Evolutionary conservation across 2,113 vertebrate species (phyloP), one percentile per base, ranked within the genome.

Genomic region (Callithrix jacchus): DNA sequence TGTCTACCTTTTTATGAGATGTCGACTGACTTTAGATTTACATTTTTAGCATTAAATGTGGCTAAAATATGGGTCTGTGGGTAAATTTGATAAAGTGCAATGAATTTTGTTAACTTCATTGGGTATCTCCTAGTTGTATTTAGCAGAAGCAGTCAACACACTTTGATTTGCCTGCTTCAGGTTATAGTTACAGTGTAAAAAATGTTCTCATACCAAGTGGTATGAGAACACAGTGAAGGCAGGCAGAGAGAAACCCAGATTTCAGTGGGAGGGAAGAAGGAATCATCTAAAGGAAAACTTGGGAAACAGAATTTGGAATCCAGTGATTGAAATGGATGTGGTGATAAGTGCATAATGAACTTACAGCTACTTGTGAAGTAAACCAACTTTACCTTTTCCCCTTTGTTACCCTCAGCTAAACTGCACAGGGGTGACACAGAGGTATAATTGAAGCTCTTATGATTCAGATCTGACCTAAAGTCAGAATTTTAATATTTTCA

Each of bases 81-180:
- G 61, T 94, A 80, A 73, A 83, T 89, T 88, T 89, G 76, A 61
- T 91, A 90, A 89, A 73, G 11, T 54, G 74, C 42, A 80, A 23
- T 71, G 92, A 90, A 35, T 90, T 66, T 84, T 82, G 10, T 91
- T 91, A 74, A 82, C 58, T 66, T 92, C 83, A 81, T 68, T 81
- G 32, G 2, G 13, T 71, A 20, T 37, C 42, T 91, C n/a, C 30
- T 88, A 93, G 56, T 64, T 12, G 30, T 13, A 64, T 87, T 93
- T 91, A 93, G 32, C 6, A 86, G 54, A 84, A 91, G 82, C n/a
- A 71, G 13, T 58, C 25, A 83, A 49, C 52, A 91, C 21, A 79
- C 32, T 84, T 89, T 71, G 20, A 42, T 52, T 93, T 97, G 95
- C 70, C 45, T 91, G n/a, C 21, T 90, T 97, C 68, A 80, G 12